Base-by-base conservation (phyloP, 1,140 invertebrate genomes). In the Hermetia illucens region DNA sequence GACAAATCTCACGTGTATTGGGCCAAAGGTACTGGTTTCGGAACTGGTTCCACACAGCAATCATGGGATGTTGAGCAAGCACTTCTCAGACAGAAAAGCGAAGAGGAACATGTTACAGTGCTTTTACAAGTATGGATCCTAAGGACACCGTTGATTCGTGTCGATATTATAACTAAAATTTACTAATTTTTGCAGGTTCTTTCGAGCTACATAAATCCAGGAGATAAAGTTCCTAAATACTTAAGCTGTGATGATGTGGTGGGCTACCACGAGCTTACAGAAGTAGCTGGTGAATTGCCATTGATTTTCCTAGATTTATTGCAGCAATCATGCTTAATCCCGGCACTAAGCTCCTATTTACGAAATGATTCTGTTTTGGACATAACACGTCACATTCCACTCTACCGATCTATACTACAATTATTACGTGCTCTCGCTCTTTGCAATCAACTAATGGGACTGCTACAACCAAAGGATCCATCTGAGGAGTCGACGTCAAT, bases 61-160 rank as follows among this genome's bases (percentile, higher is more conserved):
- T 86, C 83, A 20, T 96, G 91, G 91, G 91, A 96, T 61, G 86
- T 94, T 8, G 89, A 94, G 51, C 84, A 92, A 51, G 88, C 88
- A 18, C 59, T 95, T n/a, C 56, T 87, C 34, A 68, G 86, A 9
- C 88, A 93, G 57, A 75, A 77, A 33, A 83, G 81, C 44, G 88
- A 95, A 61, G 90, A 95, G 55, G 87, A 93, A 57, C 87, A 94
- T 53, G 88, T 93, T 4, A 89, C 88, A 1, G 87, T 79, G 45
- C 54, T 87, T 16, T 51, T 86, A 21, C 71, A 79, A 53, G 71
- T 73, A 47, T 20, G 1, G 39, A 29, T 17, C 15, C 8, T 20
- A 36, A 8, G 15, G 13, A 13, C n/a, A 38, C n/a, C 22, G 35
- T 39, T 10, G 12, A 12, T 15, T 22, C 21, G 27, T 27, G 12